phyloP scores from a whole-genome alignment of 2,888 invertebrate species.

The Ceratothoa steindachneri region DNA sequence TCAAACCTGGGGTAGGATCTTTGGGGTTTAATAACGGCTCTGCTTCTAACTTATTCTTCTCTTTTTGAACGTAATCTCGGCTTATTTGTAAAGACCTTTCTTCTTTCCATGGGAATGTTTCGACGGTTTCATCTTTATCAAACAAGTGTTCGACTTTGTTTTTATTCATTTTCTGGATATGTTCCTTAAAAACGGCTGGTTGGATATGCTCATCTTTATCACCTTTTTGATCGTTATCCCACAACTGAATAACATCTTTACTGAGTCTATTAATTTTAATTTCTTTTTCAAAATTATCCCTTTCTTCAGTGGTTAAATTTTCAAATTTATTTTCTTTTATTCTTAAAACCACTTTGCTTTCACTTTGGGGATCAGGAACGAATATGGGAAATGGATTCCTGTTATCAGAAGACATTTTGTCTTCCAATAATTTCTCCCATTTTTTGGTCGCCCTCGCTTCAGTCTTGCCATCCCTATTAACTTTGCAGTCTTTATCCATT shows the following conservation, averaged over 20 bases:
- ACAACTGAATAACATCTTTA: conserved; percentile 27
- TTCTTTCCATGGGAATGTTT: not conserved
- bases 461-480: too few species aligned
- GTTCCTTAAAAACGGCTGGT: not conserved
- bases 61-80: not conserved
- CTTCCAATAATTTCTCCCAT: not conserved
- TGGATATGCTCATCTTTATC: conserved; percentile 5
- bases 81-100: not conserved
- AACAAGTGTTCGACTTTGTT: not conserved
- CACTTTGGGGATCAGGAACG: not conserved
- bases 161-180: not conserved
- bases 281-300: conserved; percentile 9
- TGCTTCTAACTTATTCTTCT: not conserved
- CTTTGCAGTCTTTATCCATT: too few species aligned
- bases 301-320: not conserved
- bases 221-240: conserved; percentile 7
- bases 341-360: conserved; percentile 1
- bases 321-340: conserved; percentile 6
- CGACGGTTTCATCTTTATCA: not conserved
- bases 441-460: too few species aligned
- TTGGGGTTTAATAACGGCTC: not conserved
- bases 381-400: not conserved
- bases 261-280: conserved; percentile 31
- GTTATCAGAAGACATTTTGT: not conserved
- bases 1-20: conserved; percentile 11